Conservation (phyloP, 2,888 invertebrate genomes). For the Eilema sororculum region DNA sequence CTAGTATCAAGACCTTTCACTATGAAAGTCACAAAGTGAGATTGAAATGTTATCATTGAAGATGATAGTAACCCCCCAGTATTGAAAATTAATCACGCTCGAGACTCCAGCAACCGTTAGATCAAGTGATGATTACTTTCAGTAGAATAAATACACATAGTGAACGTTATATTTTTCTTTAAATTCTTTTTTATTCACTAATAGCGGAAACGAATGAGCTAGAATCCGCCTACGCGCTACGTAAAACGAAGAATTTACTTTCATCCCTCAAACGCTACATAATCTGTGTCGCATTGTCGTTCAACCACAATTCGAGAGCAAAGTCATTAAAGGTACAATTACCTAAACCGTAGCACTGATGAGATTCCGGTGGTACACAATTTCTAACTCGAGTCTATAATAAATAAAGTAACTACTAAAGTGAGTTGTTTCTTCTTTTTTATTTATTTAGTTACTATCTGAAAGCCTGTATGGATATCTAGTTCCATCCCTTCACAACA, state of each 20-base stretch:
- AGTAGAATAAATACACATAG: neutral
- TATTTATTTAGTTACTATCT: neutral
- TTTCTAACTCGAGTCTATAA: neutral
- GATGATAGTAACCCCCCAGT: too few species aligned
- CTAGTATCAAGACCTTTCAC: too few species aligned
- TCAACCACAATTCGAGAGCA: slow-evolving; percentile 3
- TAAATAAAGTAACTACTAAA: neutral
- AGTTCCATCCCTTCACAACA: too few species aligned
- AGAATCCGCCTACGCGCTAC: neutral
- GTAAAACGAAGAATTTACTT: slow-evolving; percentile 1
- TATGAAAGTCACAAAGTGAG: too few species aligned
- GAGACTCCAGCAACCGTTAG: neutral
- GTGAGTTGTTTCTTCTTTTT: neutral
- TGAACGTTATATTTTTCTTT: neutral
- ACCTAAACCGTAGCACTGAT: slow-evolving; percentile 3
- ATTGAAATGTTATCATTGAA: too few species aligned
- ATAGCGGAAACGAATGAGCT: slow-evolving; percentile 4
- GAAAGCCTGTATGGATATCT: too few species aligned
- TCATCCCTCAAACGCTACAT: slow-evolving; percentile 7
- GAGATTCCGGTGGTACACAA: slow-evolving; percentile 8
- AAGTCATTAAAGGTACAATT: slow-evolving; percentile 12
- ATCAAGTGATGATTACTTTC: neutral
- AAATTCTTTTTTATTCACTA: neutral
- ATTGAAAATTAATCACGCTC: neutral
- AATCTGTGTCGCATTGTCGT: slow-evolving; percentile 12